Base-by-base conservation (phyloP, 2,888 invertebrate genomes). In the Phyllotreta striolata region DNA sequence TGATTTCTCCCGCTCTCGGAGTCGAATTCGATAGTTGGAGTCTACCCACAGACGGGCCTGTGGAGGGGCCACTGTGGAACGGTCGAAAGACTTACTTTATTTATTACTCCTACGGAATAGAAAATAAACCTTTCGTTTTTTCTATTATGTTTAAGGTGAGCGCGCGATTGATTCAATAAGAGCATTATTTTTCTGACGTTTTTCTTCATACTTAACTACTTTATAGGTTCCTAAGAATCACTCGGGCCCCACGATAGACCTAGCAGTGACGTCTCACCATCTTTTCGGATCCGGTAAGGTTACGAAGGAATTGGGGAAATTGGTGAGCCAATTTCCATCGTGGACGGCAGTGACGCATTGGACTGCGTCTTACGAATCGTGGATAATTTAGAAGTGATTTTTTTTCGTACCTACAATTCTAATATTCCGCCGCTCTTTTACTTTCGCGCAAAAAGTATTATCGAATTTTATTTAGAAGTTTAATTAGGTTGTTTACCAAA, bases 351-450 rank as follows among this genome's bases (percentile, higher is more conserved):
- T 87, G 59, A 86, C 87, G 39, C 88, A 88, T 67, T 91, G 91
- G 91, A 87, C 87, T 63, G 87, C 89, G 1, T 86, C 88, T 55
- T 87, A 89, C 76, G 88, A 89, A 71, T 86, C 90, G 6, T 88
- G 81, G 81, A 72, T 79, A 54, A 65, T 81, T 64, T 80, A 78
- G 72, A 66, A 62, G 58, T 24, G 24, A 24, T 24, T 3, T 6
- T 6, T 47, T 37, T 37, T 40, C 13, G 10, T n/a, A 13, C 37
- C 13, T 12, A 35, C 44, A 37, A 24, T 24, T 24, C 4, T 24
- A 3, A 24, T 24, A 3, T 24, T 24, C 24, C 24, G 24, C 24
- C 24, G 24, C 24, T 24, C 24, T 24, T 24, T 24, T 24, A 24
- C 4, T 24, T 24, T 24, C 24, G 4, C 4, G 24, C 2, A 24